phyloP scores from a whole-genome alignment of 2,888 invertebrate species.

The Eristalis tenax region DNA sequence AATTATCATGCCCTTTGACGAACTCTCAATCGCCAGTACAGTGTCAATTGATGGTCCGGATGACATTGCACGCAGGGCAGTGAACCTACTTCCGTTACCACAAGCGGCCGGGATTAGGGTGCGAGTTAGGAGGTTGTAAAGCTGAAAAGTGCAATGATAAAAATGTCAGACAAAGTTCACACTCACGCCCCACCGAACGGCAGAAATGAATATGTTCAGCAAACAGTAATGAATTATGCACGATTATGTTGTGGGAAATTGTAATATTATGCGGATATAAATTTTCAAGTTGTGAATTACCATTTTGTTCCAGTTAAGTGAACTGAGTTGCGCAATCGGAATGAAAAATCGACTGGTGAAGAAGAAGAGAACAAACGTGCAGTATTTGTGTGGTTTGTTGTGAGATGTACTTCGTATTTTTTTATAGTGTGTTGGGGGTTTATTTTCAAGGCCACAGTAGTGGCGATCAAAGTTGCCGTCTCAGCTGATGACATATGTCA shows the following conservation, averaged over 20 bases:
- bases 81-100: slow-evolving; percentile 43
- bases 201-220: not conserved
- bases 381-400: slow-evolving; percentile 46
- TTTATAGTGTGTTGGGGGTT: slow-evolving; percentile 24
- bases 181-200: slow-evolving; percentile 16
- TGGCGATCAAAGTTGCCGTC: slow-evolving; percentile 3
- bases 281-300: slow-evolving; percentile 26
- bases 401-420: slow-evolving; percentile 43
- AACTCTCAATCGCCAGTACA: slow-evolving; percentile 79
- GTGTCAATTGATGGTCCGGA: slow-evolving; percentile 69
- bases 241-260: not conserved
- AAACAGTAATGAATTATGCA: not conserved
- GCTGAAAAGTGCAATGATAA: slow-evolving; percentile 52
- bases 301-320: slow-evolving; percentile 41
- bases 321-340: slow-evolving; percentile 58
- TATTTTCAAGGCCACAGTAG: slow-evolving; percentile 47
- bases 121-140: slow-evolving; percentile 57
- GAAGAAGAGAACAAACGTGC: slow-evolving; percentile 43
- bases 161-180: slow-evolving; percentile 37
- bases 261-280: not conserved
- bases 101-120: slow-evolving; percentile 59
- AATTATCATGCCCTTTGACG: slow-evolving; percentile 84
- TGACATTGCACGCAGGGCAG: slow-evolving; percentile 53
- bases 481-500: slow-evolving; percentile 15
- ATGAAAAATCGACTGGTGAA: slow-evolving; percentile 14